Conservation (phyloP, 2,888 invertebrate genomes). For the Hirtodrosophila trivittata region DNA sequence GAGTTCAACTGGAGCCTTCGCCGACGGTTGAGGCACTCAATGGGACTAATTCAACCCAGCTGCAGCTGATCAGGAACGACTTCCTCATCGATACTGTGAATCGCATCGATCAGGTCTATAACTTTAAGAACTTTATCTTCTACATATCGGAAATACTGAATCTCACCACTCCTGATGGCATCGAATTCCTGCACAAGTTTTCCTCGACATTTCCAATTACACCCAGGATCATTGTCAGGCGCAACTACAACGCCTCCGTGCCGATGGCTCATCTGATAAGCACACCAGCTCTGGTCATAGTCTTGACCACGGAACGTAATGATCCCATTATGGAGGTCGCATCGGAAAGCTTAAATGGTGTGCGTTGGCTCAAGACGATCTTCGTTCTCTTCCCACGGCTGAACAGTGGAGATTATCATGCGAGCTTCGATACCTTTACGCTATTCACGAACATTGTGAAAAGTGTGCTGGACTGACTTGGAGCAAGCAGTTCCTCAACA, state of each 20-base stretch:
- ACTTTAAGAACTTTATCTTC: conserved; percentile 73
- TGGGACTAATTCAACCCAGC: background rate
- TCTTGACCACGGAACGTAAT: conserved; percentile 63
- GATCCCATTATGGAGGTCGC: conserved; percentile 78
- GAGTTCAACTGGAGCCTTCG: background rate
- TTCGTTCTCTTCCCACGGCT: conserved; percentile 67
- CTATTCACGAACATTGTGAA: conserved; percentile 36
- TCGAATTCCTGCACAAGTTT: conserved; percentile 60
- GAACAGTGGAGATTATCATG: conserved; percentile 20
- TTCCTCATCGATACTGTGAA: conserved; percentile 62
- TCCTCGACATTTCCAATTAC: conserved; percentile 55
- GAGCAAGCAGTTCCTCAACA: conserved; percentile 69
- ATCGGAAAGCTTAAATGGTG: conserved; percentile 48
- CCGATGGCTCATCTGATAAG: conserved; percentile 62
- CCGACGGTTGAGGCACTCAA: conserved; percentile 2
- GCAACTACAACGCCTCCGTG: conserved; percentile 11
- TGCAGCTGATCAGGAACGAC: conserved; percentile 39
- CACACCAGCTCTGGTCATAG: conserved; percentile 64
- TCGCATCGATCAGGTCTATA: conserved; percentile 48
- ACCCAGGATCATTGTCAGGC: conserved; percentile 56
- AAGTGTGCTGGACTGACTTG: conserved; percentile 62
- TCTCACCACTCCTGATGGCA: conserved; percentile 27
- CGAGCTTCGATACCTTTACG: conserved; percentile 22
- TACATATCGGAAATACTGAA: conserved; percentile 70
- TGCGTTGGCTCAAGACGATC: conserved; percentile 70